Percentiles rank a stretch among this genome's conserved stretches.
These are phyloP conservation scores for Sipunculus nudus DNA, from an alignment of 2,888 invertebrate species.

Conservation along the genomic window DNA sequence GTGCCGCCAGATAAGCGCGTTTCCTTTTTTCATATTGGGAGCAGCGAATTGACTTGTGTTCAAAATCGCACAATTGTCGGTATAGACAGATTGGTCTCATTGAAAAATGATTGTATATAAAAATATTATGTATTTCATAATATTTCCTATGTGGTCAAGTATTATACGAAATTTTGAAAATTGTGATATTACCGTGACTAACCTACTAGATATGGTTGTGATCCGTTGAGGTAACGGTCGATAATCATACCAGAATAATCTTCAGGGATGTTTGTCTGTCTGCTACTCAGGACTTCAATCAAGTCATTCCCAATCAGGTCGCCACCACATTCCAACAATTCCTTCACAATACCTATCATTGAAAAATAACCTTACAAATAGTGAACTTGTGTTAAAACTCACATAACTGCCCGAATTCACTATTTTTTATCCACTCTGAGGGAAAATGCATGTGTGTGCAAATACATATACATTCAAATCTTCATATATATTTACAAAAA, in stretches of 20 bases:
- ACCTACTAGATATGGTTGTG: slow-evolving; percentile 8
- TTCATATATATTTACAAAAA: not conserved
- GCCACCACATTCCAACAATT: slow-evolving; percentile 18
- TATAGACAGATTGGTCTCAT: too few relatives aligned
- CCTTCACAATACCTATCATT: slow-evolving; percentile 7
- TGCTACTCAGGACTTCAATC: slow-evolving; percentile 13
- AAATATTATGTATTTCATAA: too few relatives aligned
- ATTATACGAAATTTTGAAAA: not conserved
- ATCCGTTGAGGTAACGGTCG: slow-evolving; percentile 11
- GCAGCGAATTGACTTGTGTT: too few relatives aligned
- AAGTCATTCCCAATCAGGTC: slow-evolving; percentile 10
- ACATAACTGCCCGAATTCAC: slow-evolving; percentile 15
- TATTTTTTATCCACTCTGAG: too few relatives aligned
- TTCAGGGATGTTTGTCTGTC: slow-evolving; percentile 12
- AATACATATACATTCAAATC: not conserved
- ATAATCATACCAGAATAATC: slow-evolving; percentile 10
- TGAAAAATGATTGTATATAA: too few relatives aligned
- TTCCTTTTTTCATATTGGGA: too few relatives aligned
- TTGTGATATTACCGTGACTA: not conserved
- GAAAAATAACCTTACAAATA: too few relatives aligned
- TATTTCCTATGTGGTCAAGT: too few relatives aligned
- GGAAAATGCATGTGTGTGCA: too few relatives aligned
- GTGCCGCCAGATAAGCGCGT: too few relatives aligned
- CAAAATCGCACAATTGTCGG: too few relatives aligned
- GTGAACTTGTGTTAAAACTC: too few relatives aligned